Percentiles rank a stretch among this genome's conserved stretches.
Conservation (phyloP, 1,140 invertebrate genomes). For the Papilio dardanus region DNA sequence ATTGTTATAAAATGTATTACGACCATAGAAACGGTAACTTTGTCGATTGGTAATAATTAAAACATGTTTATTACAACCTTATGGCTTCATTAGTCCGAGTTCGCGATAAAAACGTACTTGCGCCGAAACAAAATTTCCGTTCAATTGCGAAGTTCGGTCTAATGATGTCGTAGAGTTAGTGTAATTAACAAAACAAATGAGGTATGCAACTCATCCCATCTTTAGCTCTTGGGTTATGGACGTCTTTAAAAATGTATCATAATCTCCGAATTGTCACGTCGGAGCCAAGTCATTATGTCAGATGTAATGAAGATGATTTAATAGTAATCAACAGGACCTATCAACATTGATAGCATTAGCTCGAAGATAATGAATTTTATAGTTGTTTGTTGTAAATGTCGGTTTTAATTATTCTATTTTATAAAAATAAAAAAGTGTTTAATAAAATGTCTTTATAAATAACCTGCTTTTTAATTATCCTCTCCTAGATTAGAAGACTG, state of each 20-base stretch:
- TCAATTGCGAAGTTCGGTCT: no score
- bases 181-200: slow-evolving; percentile 40
- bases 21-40: background rate
- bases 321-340: slow-evolving; percentile 67
- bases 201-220: slow-evolving; percentile 51
- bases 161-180: no score
- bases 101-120: no score
- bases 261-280: slow-evolving; percentile 46
- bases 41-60: background rate
- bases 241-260: slow-evolving; percentile 62
- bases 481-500: no score
- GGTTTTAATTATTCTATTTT: slow-evolving; percentile 81
- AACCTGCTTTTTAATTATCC: slow-evolving; percentile 46
- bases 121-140: no score
- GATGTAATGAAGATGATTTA: slow-evolving; percentile 56
- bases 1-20: background rate
- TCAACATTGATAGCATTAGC: slow-evolving; percentile 72
- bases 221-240: slow-evolving; percentile 59
- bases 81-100: no score
- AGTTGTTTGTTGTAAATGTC: slow-evolving; percentile 81
- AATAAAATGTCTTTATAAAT: slow-evolving; percentile 81
- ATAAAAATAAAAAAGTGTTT: slow-evolving; percentile 77
- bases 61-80: background rate
- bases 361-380: slow-evolving; percentile 76
- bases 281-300: slow-evolving; percentile 43